Base-by-base conservation (phyloP, 1,140 invertebrate genomes). In the Drosophila parvula region DNA sequence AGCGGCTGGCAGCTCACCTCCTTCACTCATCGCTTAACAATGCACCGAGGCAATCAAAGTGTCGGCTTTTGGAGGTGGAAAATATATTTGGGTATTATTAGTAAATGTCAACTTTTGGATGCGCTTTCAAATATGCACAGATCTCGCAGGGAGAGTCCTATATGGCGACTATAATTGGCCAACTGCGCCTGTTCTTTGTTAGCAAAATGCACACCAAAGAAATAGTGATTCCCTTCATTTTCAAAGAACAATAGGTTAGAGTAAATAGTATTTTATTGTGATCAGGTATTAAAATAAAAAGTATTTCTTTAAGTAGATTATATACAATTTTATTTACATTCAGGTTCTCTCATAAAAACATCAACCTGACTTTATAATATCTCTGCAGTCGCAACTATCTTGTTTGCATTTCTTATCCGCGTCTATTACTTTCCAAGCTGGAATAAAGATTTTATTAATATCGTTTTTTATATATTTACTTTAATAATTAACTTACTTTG, bases 61-160 rank as follows among this genome's bases (percentile, higher is more conserved):
- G 45, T 28, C 22, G 44, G 18, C 18, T 55, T 36, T 41, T 61
- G 47, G 12, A 47, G 40, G 27, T 38, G 43, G 43, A 71, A 59
- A 70, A 76, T 57, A 68, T 59, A 81, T 55, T 55, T 34, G 12
- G 32, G 8, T 71, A 81, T 78, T 78, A 78, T 81, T 74, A 82
- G 70, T 55, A 81, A 81, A 81, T 81, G 79, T 82, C 79, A 81
- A 64, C 79, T 47, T 56, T 67, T 50, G 38, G 58, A 80, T 68
- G 78, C 47, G 65, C 60, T 73, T 65, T 70, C 62, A 68, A 80
- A 77, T 62, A 76, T 68, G 69, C 45, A 36, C 38, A 68, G 55
- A 79, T 79, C 36, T 60, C 70, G 9, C 22, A 44, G 44, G 47
- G 38, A 68, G 56, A 38, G 64, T 30, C 68, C 68, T 69, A 71